phyloP scores from a whole-genome alignment of 2,113 vertebrate species.

The Sarotherodon lohbergeri region DNA sequence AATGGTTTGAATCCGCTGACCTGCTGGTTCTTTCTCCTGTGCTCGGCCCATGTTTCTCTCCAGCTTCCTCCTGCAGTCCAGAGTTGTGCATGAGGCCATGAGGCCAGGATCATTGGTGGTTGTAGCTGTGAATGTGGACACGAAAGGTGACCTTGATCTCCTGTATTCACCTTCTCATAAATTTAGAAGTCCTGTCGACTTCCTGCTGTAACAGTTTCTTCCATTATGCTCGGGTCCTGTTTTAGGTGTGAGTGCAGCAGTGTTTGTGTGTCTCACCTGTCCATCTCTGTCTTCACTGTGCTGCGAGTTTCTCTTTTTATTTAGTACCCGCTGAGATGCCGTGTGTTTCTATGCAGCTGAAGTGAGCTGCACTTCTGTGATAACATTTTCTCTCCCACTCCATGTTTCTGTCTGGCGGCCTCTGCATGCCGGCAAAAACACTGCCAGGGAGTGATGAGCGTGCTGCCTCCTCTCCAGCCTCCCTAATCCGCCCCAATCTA shows the following conservation, averaged over 20 bases:
- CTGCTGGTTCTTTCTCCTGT: background rate
- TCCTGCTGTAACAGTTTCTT: background rate
- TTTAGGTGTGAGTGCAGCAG: background rate
- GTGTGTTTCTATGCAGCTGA: background rate
- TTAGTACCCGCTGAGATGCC: fast-evolving
- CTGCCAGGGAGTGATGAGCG: constrained; percentile 15
- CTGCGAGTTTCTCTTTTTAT: background rate
- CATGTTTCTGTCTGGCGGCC: background rate
- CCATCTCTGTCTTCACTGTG: background rate
- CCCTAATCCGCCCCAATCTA: constrained; percentile 30
- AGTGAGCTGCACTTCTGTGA: background rate
- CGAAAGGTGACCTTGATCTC: background rate
- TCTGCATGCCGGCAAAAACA: background rate
- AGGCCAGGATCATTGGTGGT: background rate
- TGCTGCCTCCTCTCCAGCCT: background rate
- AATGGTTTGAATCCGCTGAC: background rate
- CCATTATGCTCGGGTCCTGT: background rate
- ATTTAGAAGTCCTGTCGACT: background rate
- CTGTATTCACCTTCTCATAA: background rate
- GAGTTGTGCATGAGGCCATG: fast-evolving
- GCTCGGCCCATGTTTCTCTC: background rate
- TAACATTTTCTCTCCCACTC: background rate
- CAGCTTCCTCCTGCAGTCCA: background rate
- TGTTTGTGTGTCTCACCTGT: background rate
- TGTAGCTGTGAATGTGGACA: background rate